Evolutionary conservation across 2,888 invertebrate species (phyloP).

Genomic region (Blastobasis lacticolella): DNA sequence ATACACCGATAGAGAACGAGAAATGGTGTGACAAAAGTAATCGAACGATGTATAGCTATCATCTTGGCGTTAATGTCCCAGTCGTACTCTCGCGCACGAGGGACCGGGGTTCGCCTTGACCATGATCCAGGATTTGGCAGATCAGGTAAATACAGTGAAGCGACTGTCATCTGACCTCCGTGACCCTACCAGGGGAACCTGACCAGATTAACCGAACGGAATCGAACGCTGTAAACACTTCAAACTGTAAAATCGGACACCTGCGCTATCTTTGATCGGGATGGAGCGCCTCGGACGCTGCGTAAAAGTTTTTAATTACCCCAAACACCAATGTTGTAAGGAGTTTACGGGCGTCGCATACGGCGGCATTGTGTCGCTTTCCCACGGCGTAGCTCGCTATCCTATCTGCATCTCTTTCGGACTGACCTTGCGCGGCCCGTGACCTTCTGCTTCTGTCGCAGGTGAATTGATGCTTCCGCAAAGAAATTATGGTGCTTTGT

Average conservation of each 20-base stretch:
- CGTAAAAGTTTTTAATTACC: slow-evolving; percentile 52
- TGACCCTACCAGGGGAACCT: too few species aligned
- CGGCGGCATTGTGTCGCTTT: slow-evolving; percentile 45
- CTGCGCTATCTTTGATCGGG: slow-evolving; percentile 13
- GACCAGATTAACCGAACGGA: too few species aligned
- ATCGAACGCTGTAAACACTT: too few species aligned
- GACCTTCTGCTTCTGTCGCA: slow-evolving; percentile 51
- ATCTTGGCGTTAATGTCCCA: too few species aligned
- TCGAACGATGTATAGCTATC: too few species aligned
- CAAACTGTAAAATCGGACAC: not conserved
- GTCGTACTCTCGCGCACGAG: too few species aligned
- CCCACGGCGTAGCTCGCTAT: slow-evolving; percentile 52
- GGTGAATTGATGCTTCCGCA: slow-evolving; percentile 34
- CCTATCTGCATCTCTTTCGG: slow-evolving; percentile 44
- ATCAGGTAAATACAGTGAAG: too few species aligned
- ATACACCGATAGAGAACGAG: slow-evolving; percentile 5
- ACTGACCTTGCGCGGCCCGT: slow-evolving; percentile 49
- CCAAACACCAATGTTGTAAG: slow-evolving; percentile 42
- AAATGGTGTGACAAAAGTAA: too few species aligned
- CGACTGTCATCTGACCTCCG: too few species aligned
- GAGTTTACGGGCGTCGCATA: slow-evolving; percentile 44
- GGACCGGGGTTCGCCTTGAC: too few species aligned
- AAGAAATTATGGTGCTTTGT: slow-evolving; percentile 13
- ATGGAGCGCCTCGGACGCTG: slow-evolving; percentile 17
- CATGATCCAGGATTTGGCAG: too few species aligned